Percentiles rank a stretch among this genome's conserved stretches.
phyloP scores from a whole-genome alignment of 2,888 invertebrate genomes.

The Drosophila subquinaria region DNA sequence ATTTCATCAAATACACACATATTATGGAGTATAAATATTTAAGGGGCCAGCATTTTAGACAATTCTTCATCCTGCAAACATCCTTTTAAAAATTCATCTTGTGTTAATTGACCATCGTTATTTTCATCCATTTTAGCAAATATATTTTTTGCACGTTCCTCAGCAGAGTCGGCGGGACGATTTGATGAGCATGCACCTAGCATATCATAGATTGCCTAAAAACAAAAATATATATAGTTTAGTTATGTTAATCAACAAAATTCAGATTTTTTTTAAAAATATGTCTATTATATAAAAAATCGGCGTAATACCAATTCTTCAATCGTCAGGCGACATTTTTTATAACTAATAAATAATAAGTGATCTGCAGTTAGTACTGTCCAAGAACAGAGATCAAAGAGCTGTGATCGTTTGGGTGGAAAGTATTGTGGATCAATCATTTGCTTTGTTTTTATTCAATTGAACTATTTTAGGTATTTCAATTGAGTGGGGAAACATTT shows the following conservation, averaged over 20 bases:
- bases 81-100: slow-evolving; percentile 99
- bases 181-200: slow-evolving; percentile 98
- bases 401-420: no score
- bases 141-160: slow-evolving; percentile 99
- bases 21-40: slow-evolving; percentile 86
- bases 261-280: neutral
- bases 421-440: no score
- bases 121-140: slow-evolving; percentile 99
- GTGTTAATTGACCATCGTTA: slow-evolving; percentile 98
- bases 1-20: slow-evolving; percentile 83
- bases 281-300: neutral
- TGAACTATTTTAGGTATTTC: no score
- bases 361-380: no score
- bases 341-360: no score
- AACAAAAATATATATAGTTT: slow-evolving; percentile 40
- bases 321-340: no score
- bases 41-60: slow-evolving; percentile 97
- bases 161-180: slow-evolving; percentile 97
- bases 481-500: no score
- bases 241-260: neutral
- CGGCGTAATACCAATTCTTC: no score
- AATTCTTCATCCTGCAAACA: slow-evolving; percentile 98
- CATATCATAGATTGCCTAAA: slow-evolving; percentile 99
- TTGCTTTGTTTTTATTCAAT: no score
- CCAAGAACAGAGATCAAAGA: no score